Conservation (phyloP, 2,888 invertebrate genomes). For the Meloe dianella region DNA sequence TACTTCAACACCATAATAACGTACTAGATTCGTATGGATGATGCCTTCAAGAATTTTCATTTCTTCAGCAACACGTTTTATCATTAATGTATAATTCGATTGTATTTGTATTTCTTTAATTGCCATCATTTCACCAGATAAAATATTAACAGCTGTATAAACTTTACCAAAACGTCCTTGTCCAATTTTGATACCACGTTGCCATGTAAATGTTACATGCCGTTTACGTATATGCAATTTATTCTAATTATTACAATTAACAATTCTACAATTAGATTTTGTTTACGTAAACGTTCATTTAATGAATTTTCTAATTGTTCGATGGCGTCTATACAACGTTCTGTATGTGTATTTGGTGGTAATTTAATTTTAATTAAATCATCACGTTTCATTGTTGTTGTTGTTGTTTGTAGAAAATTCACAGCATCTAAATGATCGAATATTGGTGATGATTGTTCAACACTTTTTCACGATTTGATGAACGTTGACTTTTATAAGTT, state of each 20-base stretch:
- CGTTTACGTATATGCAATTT: conserved; percentile 76
- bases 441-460: conserved; percentile 50
- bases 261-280: conserved; percentile 65
- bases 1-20: conserved; percentile 92
- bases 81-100: conserved; percentile 81
- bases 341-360: conserved; percentile 42
- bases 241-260: conserved; percentile 62
- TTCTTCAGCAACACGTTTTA: conserved; percentile 87
- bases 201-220: conserved; percentile 91
- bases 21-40: conserved; percentile 83
- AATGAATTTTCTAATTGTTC: conserved; percentile 68
- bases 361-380: conserved; percentile 41
- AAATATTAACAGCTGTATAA: conserved; percentile 93
- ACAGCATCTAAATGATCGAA: conserved; percentile 41
- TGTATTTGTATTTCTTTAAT: conserved; percentile 92
- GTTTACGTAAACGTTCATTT: conserved; percentile 66
- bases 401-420: conserved; percentile 27
- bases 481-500: conserved; percentile 55
- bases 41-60: conserved; percentile 90
- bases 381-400: conserved; percentile 22
- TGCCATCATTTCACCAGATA: conserved; percentile 89
- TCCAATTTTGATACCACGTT: conserved; percentile 89
- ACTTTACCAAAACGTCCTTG: conserved; percentile 95
- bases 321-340: conserved; percentile 63
- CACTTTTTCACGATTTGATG: conserved; percentile 51